These are phyloP conservation scores for Cryptocephalus primarius DNA, from an alignment of 2,888 invertebrate genomes.

Conservation along the genomic window DNA sequence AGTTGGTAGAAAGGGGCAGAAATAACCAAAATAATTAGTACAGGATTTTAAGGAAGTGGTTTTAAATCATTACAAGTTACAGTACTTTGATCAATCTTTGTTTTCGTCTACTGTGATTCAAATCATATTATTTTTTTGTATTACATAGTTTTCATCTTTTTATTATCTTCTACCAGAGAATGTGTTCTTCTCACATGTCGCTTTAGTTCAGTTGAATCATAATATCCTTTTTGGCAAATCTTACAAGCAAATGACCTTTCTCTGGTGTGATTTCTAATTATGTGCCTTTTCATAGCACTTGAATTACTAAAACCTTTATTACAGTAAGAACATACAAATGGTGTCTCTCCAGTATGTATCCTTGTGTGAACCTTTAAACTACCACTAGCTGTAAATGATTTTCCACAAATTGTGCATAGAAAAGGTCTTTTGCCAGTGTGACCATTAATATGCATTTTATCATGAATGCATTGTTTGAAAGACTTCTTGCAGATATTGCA, in stretches of 20 bases:
- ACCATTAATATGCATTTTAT: not conserved
- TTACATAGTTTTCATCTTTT: too few species aligned
- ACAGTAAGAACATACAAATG: slow-evolving; percentile 8
- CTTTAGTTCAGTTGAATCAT: not conserved
- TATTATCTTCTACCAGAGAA: not conserved
- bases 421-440: slow-evolving; percentile 2
- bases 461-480: too few species aligned
- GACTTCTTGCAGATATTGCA: not conserved
- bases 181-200: not conserved
- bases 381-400: slow-evolving; percentile 19
- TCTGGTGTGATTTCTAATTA: not conserved
- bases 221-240: not conserved
- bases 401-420: slow-evolving; percentile 18
- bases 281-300: not conserved
- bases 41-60: too few species aligned
- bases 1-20: too few species aligned
- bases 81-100: too few species aligned
- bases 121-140: too few species aligned
- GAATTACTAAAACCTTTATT: slow-evolving; percentile 1
- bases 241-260: not conserved
- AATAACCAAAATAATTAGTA: too few species aligned
- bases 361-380: slow-evolving; percentile 16
- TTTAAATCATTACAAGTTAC: too few species aligned
- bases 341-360: slow-evolving; percentile 9
- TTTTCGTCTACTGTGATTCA: too few species aligned